Evolutionary conservation across 1,140 invertebrate genomes (phyloP), one percentile per base, ranked within the genome.

Genomic region (Scaptomyza hsui): DNA sequence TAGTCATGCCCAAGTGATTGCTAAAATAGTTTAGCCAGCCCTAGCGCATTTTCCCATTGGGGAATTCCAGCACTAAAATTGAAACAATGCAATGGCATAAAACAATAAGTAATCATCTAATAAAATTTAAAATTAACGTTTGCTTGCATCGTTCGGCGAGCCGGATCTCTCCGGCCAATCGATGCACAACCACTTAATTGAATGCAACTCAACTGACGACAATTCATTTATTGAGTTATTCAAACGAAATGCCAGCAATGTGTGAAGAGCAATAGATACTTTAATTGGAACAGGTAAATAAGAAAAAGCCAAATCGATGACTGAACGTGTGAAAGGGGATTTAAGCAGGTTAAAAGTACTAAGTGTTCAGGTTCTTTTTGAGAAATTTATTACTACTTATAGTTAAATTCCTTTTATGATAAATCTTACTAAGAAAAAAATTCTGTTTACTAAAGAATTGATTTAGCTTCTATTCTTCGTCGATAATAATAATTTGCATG

Each of bases 1-100:
- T 86, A 86, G 81, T 86, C 82, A 86, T 86, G 82, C 74, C 47
- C 77, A 88, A 86, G 77, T 81, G 78, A 88, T 88, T 88, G 78
- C 77, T 86, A 86, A 86, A 86, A 82, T 86, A 86, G 81, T 86
- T 81, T 79, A 75, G 57, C 64, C 51, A 59, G 48, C 65, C 51
- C 55, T 39, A 63, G 59, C 75, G 49, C 24, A 29, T 52, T 62
- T 79, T 85, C 79, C 65, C 79, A 78, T 71, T 74, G 78, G 78
- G 78, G 59, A 82, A 83, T 82, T 82, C 78, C 79, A 60, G 63
- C 56, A 63, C 53, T 77, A 49, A 75, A 78, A 61, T 24, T 26
- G 16, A 75, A 79, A 85, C 77, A 83, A 83, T 85, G 75, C 77
- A 83, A 83, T 85, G 75, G 80, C 69, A 56, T 52, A 67, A 57